Evolutionary conservation across 2,888 invertebrate species (phyloP).

Genomic region (Xestia rhomboidea): DNA sequence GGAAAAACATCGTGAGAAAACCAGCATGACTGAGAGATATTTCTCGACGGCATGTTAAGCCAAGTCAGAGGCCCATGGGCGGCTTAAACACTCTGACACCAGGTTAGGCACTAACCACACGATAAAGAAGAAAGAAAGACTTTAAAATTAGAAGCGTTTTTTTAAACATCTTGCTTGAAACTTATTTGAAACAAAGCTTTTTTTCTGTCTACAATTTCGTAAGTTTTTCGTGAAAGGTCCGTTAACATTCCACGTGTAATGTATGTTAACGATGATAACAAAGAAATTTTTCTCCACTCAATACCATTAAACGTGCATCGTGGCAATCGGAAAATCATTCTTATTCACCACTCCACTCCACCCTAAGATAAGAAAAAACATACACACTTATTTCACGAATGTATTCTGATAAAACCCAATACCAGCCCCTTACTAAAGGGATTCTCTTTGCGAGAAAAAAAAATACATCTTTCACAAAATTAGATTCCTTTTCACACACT

Average conservation of each 20-base stretch:
- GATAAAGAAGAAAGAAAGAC: too few relatives aligned
- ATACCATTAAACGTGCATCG: background rate
- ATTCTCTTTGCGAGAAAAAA: constrained; percentile 60
- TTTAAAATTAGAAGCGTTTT: too few relatives aligned
- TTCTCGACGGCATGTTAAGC: too few relatives aligned
- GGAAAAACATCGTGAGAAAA: too few relatives aligned
- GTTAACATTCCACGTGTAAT: background rate
- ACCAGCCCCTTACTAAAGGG: constrained; percentile 50
- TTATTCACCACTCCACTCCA: constrained; percentile 35
- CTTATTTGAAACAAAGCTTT: background rate
- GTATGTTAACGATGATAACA: background rate
- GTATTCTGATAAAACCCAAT: constrained; percentile 57
- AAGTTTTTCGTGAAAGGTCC: too few relatives aligned
- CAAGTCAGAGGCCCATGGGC: too few relatives aligned
- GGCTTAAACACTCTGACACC: too few relatives aligned
- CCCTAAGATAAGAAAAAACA: constrained; percentile 44
- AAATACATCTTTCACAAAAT: constrained; percentile 65
- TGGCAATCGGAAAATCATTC: constrained; percentile 26
- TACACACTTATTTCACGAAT: constrained; percentile 44
- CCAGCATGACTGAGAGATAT: too few relatives aligned
- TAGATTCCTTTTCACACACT: constrained; percentile 63
- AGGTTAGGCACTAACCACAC: too few relatives aligned
- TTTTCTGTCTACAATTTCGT: background rate
- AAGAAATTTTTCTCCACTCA: background rate
- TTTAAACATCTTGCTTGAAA: too few relatives aligned